phyloP scores from a whole-genome alignment of 2,888 invertebrate species.

The Tenthredo livida region DNA sequence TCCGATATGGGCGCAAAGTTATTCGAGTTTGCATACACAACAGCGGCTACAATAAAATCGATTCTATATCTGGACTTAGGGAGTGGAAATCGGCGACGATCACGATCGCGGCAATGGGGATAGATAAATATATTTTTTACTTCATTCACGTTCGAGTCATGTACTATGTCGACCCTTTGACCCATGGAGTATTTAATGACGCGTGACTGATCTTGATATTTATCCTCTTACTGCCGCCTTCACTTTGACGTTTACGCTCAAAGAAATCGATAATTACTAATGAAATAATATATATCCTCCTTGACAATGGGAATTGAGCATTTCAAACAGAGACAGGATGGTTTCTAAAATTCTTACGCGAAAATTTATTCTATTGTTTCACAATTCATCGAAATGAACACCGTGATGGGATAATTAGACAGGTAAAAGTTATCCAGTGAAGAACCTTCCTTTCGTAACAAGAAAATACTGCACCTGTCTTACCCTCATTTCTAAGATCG shows the following conservation, averaged over 20 bases:
- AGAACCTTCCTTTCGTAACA: neutral
- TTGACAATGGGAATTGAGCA: neutral
- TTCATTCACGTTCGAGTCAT: neutral
- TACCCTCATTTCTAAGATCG: slow-evolving; percentile 11
- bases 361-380: slow-evolving; percentile 4
- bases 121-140: slow-evolving; percentile 20
- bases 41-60: slow-evolving; percentile 10
- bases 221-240: slow-evolving; percentile 25
- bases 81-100: slow-evolving; percentile 14
- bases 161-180: slow-evolving; percentile 23
- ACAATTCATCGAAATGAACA: slow-evolving; percentile 13
- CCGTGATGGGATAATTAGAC: neutral
- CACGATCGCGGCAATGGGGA: neutral
- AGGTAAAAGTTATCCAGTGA: neutral
- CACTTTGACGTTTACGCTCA: slow-evolving; percentile 13
- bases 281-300: slow-evolving; percentile 12
- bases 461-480: slow-evolving; percentile 1
- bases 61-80: slow-evolving; percentile 5
- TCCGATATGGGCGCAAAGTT: slow-evolving; percentile 18
- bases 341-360: neutral
- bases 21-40: neutral
- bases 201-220: slow-evolving; percentile 43
- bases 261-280: slow-evolving; percentile 2
- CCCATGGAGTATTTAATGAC: slow-evolving; percentile 39
- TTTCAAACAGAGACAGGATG: neutral